Conservation (phyloP, 2,797 vertebrate genomes). For the Peromyscus nudipes region DNA sequence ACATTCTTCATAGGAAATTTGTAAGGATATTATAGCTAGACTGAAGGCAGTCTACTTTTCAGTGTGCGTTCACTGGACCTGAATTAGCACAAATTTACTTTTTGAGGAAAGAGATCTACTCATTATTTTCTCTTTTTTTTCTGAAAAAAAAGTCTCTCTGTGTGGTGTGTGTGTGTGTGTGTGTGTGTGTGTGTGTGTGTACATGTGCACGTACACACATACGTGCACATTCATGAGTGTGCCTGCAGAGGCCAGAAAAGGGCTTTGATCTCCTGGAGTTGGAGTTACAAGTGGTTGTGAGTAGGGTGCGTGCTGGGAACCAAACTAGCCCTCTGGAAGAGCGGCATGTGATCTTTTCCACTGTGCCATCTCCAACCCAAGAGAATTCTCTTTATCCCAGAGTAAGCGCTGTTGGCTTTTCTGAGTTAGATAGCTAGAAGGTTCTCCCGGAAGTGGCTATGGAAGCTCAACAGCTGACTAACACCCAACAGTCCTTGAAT, state of each 20-base stretch:
- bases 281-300: background rate
- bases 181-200: too few species aligned
- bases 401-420: background rate
- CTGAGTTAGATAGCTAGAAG: background rate
- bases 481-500: background rate
- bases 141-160: background rate
- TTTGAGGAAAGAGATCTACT: background rate
- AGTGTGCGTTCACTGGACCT: background rate
- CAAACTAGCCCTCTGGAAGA: background rate
- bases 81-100: background rate
- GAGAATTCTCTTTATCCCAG: background rate
- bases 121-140: background rate
- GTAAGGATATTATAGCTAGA: background rate
- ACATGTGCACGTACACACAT: too few species aligned
- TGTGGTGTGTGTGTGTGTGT: background rate
- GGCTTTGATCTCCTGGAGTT: background rate
- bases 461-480: background rate
- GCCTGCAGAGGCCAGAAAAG: background rate
- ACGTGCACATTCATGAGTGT: background rate
- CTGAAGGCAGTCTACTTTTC: background rate
- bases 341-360: too few species aligned
- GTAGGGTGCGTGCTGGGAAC: background rate
- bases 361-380: background rate
- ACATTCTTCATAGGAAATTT: background rate
- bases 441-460: background rate